These are phyloP conservation scores for Natrix natrix DNA, from an alignment of 2,797 vertebrate genomes.

Conservation along the genomic window DNA sequence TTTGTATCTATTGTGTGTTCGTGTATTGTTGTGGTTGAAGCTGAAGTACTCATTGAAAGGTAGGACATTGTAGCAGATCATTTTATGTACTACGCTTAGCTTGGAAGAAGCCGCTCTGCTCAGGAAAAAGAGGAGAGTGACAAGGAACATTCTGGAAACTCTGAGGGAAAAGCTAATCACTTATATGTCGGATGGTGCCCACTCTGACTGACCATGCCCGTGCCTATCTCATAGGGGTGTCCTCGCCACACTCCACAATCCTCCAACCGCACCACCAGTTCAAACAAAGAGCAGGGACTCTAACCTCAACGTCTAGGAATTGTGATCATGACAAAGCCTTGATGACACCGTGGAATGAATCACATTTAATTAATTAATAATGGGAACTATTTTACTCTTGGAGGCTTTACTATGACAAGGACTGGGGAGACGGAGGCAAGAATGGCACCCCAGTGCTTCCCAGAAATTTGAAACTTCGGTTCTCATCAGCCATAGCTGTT, in stretches of 20 bases:
- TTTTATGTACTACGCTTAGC: too few relatives aligned
- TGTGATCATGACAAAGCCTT: neutral
- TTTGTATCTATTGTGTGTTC: too few relatives aligned
- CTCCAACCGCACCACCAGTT: neutral
- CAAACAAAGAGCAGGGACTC: neutral
- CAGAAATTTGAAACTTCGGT: neutral
- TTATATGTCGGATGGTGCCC: neutral
- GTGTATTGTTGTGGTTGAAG: too few relatives aligned
- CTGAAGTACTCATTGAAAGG: too few relatives aligned
- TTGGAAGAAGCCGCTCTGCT: neutral
- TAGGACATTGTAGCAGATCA: too few relatives aligned
- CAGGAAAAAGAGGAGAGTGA: neutral
- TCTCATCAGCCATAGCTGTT: neutral
- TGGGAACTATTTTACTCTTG: neutral
- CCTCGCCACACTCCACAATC: neutral
- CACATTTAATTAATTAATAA: neutral
- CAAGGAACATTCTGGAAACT: neutral
- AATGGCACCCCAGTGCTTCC: neutral
- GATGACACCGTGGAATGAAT: neutral
- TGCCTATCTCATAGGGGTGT: neutral
- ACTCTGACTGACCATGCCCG: neutral
- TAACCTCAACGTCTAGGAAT: neutral
- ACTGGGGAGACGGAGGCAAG: neutral
- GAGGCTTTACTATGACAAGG: neutral
- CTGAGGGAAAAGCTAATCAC: neutral